phyloP scores from a whole-genome alignment of 2,888 invertebrate species.

The Drosophila macrospina region DNA sequence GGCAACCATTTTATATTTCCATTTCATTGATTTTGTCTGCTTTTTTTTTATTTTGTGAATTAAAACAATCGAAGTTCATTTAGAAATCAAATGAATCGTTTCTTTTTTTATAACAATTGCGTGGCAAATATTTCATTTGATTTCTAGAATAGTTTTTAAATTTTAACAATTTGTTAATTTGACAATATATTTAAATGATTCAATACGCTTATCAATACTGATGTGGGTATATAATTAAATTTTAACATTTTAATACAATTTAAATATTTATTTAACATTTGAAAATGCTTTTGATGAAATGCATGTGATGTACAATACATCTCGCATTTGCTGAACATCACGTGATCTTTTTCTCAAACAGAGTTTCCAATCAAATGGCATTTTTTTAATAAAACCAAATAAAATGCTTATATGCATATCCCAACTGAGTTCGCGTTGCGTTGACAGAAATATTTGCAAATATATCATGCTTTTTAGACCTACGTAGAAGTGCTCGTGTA shows the following conservation, averaged over 20 bases:
- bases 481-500: not conserved
- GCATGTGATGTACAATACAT: too few relatives aligned
- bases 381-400: too few relatives aligned
- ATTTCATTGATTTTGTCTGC: constrained; percentile 8
- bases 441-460: not conserved
- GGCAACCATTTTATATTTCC: not conserved
- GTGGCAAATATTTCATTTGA: not conserved
- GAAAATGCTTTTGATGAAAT: too few relatives aligned
- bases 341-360: too few relatives aligned
- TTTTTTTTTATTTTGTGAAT: not conserved
- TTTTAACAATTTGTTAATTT: not conserved
- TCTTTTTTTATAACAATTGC: not conserved
- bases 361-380: too few relatives aligned
- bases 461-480: not conserved
- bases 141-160: not conserved
- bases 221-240: too few relatives aligned
- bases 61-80: constrained; percentile 5
- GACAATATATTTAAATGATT: not conserved
- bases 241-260: not conserved
- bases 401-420: too few relatives aligned
- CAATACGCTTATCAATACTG: too few relatives aligned
- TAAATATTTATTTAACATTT: not conserved
- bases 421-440: too few relatives aligned
- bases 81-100: not conserved
- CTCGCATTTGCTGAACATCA: too few relatives aligned